A percentile compares a stretch with the other conserved stretches of the same genome.
These are phyloP conservation scores for Tautogolabrus adspersus DNA, from an alignment of 2,113 vertebrate genomes.

Conservation along the genomic window DNA sequence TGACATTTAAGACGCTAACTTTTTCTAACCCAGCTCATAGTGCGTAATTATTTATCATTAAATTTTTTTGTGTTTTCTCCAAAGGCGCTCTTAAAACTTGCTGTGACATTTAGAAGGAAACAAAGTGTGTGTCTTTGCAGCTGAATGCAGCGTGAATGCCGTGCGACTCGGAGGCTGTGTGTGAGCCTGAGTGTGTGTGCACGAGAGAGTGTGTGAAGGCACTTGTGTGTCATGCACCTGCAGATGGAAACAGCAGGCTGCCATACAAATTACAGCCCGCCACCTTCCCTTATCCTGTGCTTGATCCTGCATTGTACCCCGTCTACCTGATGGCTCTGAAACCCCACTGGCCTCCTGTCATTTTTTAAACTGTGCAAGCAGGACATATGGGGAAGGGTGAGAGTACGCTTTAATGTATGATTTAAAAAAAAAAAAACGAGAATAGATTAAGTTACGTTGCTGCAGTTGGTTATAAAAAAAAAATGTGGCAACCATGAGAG, in stretches of 20 bases:
- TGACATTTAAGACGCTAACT: conserved; percentile 41
- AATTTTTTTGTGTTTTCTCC: conserved; percentile 16
- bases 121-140: conserved; percentile 2
- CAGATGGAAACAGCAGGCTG: conserved; percentile 66
- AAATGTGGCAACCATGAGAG: background rate
- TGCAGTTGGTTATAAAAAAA: background rate
- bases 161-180: background rate
- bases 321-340: conserved; percentile 54
- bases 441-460: background rate
- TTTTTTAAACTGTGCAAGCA: conserved; percentile 45
- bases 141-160: conserved; percentile 4
- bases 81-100: conserved; percentile 29
- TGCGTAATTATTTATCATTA: conserved; percentile 32
- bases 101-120: conserved; percentile 44
- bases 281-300: conserved; percentile 47
- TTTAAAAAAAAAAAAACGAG: background rate
- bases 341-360: conserved; percentile 52
- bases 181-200: background rate
- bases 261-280: conserved; percentile 74
- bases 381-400: background rate
- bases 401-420: conserved; percentile 4
- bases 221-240: conserved; percentile 51
- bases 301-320: conserved; percentile 52
- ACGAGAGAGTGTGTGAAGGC: conserved; percentile 2
- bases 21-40: conserved; percentile 36